Base-by-base conservation (phyloP, 2,113 vertebrate genomes). In the Pogona vitticeps region DNA sequence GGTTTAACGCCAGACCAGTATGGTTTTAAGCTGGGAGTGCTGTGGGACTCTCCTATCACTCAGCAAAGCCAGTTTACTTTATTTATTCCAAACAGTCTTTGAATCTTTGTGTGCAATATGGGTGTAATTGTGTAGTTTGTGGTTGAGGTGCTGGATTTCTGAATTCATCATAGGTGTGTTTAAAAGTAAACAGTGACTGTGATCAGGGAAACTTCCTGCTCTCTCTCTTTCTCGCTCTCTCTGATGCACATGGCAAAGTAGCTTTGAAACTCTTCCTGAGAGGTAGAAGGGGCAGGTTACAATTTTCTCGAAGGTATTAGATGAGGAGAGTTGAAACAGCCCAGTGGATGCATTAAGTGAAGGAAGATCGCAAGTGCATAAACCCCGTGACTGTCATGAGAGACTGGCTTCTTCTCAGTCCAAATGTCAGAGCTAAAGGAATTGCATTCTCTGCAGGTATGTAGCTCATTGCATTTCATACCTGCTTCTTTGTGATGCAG, bases 351-450 rank as follows among this genome's bases (percentile, higher is more conserved):
- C 21, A 40, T 21, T 31, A 28, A 28, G 31, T 8, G 15, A 31
- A 40, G n/a, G 56, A 38, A 28, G 21, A 9, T 23, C 31, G 58
- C 67, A 23, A 36, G 9, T 20, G n/a, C 33, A 33, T 3, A 71
- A 73, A 21, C 71, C 33, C 13, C 36, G 2, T 1, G 28, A 75
- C 61, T 42, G 23, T 28, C 3, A 52, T 20, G 2, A 9, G 56
- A 12, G 1, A 36, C 10, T 52, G 70, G 7, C 46, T 40, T 8
- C 42, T 46, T 0, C 0, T 42, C 52, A 87, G 0, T n/a, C 0
- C 68, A 63, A 71, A 89, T 93, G 90, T 63, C 73, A 14, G 42
- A 26, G 28, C 59, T 1, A 40, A 76, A 91, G 82, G 76, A 0
- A 0, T 1, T 80, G 75, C 46, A 90, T 61, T 33, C 42, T 81